Base-by-base conservation (phyloP, 2,797 vertebrate species). In the Hoplostethus mediterraneus region DNA sequence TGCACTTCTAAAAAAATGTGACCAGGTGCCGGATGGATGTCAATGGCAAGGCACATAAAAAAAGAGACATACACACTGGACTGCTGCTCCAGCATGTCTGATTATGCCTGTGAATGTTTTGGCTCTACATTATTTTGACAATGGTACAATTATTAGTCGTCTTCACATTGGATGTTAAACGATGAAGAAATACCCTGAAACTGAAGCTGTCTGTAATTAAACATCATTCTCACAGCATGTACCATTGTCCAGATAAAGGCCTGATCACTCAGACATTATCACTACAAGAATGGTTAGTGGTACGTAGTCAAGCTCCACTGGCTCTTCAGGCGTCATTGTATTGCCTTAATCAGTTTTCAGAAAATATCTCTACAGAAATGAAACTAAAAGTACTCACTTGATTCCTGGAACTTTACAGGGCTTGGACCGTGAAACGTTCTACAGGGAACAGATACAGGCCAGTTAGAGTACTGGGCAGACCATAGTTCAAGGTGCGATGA, bases 351-450 rank as follows among this genome's bases (percentile, higher is more conserved):
- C 48, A 59, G 12, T 28, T 1, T 53, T 49, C 21, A 45, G 13
- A 64, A 31, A 47, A 25, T 21, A 63, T 13, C 21, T 71, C 16
- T 9, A 21, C 16, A 67, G 8, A 63, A 8, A 0, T 53, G 48
- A 79, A 54, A 0, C 63, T 47, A 14, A 45, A 71, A 75, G 73
- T 64, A 96, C 97, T 95, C 89, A 99, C 97, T 97, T 96, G 90
- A 99, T 98, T 88, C 97, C 97, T 8, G 97, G 97, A 83, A 99
- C 97, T 94, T 96, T 96, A 73, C 96, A 97, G 73, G 93, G 95
- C 84, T 98, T 96, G 64, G 96, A 96, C 89, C 95, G 95, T 69
- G 94, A 95, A 83, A 94, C 93, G 64, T 94, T 91, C 97, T 98
- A 72, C 79, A 87, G 36, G 73, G 63, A 51, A 67, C 38, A 54